Evolutionary conservation across 2,113 vertebrate species (phyloP).

Genomic region (Caloenas nicobarica): DNA sequence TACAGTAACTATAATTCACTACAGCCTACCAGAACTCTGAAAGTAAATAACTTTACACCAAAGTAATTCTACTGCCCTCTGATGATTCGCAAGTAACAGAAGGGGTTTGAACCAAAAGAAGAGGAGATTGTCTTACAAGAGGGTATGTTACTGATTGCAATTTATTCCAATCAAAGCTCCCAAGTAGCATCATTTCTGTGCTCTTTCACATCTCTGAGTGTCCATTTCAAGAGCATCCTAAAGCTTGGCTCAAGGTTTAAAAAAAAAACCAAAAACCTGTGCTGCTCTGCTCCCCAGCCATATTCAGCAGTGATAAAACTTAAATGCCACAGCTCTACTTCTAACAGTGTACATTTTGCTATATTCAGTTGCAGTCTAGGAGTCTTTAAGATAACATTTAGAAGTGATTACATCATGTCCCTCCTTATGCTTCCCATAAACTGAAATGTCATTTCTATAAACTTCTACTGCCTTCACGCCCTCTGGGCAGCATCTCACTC

Average conservation of each 20-base stretch:
- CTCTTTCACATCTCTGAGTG: neutral
- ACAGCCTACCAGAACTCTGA: constrained; percentile 47
- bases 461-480: neutral
- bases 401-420: neutral
- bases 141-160: neutral
- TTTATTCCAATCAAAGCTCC: neutral
- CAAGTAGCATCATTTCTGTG: neutral
- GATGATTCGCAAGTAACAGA: neutral
- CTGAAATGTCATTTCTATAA: constrained; percentile 45
- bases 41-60: constrained; percentile 38
- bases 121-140: neutral
- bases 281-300: neutral
- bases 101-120: neutral
- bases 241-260: neutral
- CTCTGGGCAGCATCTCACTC: neutral
- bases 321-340: neutral
- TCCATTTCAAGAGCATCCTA: neutral
- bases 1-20: constrained; percentile 50
- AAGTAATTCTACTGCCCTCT: constrained; percentile 11
- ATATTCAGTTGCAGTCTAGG: neutral
- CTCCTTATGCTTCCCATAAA: constrained; percentile 16
- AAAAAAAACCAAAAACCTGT: neutral
- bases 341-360: neutral
- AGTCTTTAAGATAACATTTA: neutral
- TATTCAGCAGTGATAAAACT: neutral